Evolutionary conservation across 2,113 vertebrate species (phyloP).

Genomic region (Steatornis caripensis): DNA sequence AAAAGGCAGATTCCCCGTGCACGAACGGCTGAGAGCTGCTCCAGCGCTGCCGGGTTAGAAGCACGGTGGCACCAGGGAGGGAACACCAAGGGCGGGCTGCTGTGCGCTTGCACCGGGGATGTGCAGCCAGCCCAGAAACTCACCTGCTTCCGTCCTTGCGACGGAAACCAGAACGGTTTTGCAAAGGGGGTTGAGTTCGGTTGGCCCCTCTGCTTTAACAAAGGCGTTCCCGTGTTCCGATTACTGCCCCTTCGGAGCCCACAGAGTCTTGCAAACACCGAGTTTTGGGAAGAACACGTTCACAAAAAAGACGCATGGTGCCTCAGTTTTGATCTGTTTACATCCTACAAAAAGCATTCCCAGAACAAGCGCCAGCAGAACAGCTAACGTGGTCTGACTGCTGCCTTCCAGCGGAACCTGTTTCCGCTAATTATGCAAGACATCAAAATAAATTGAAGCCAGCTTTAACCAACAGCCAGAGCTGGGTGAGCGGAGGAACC

Average conservation of each 20-base stretch:
- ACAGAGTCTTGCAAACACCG: rapidly evolving
- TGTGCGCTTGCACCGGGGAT: too few species aligned
- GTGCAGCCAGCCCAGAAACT: rapidly evolving
- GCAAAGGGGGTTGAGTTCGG: not conserved
- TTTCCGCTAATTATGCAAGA: too few species aligned
- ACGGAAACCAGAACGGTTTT: rapidly evolving
- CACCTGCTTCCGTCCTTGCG: rapidly evolving
- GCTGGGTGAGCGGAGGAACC: too few species aligned
- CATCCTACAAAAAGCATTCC: not conserved
- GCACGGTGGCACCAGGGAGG: not conserved
- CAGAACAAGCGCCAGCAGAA: rapidly evolving
- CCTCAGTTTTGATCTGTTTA: not conserved
- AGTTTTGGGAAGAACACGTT: not conserved
- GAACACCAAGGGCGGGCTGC: rapidly evolving
- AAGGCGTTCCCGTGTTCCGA: not conserved
- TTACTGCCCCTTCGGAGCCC: rapidly evolving
- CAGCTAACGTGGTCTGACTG: not conserved
- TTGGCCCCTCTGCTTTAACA: not conserved
- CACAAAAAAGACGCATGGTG: not conserved
- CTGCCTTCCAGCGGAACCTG: too few species aligned
- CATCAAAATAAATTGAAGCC: too few species aligned
- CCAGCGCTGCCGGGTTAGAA: rapidly evolving
- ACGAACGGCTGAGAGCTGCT: rapidly evolving
- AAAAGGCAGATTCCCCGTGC: not conserved
- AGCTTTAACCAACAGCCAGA: too few species aligned